Evolutionary conservation across 92 coral and sea anemone genomes (phyloP).

Genomic region (Epizoanthus ramosus): DNA sequence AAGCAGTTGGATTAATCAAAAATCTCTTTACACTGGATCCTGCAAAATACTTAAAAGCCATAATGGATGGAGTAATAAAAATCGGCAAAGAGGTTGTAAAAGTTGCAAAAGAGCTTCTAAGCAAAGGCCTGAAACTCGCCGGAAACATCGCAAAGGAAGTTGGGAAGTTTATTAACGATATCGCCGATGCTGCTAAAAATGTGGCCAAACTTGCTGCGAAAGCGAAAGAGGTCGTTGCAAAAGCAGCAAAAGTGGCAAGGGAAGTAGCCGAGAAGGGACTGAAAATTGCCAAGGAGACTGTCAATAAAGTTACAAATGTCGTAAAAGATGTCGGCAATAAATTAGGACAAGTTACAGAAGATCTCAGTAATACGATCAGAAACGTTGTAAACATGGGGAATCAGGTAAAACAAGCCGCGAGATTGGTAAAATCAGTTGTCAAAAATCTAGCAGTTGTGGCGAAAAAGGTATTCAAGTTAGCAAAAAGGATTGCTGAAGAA

Average conservation of each 20-base stretch:
- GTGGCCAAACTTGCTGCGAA: conserved; percentile 44
- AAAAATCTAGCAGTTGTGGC: conserved; percentile 27
- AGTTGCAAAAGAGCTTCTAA: conserved; percentile 47
- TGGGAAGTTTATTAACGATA: conserved; percentile 46
- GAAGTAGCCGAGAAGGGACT: conserved; percentile 41
- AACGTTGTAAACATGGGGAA: conserved; percentile 43
- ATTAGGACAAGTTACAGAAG: conserved; percentile 41
- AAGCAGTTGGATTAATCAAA: conserved; percentile 46
- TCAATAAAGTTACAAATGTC: conserved; percentile 22
- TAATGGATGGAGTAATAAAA: conserved; percentile 53
- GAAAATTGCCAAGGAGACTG: conserved; percentile 26
- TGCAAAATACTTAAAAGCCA: conserved; percentile 43
- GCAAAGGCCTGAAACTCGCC: conserved; percentile 43
- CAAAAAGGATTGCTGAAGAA: conserved; percentile 46
- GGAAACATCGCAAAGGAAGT: conserved; percentile 50
- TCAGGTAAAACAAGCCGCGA: conserved; percentile 44
- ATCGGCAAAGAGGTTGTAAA: conserved; percentile 49
- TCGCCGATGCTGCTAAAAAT: conserved; percentile 43
- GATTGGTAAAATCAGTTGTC: conserved; percentile 42
- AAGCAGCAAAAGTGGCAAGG: conserved; percentile 53
- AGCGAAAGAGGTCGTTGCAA: conserved; percentile 2
- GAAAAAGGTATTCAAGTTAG: conserved; percentile 25
- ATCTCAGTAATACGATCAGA: conserved; percentile 26
- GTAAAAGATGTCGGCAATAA: conserved; percentile 30
- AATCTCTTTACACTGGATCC: conserved; percentile 42